phyloP scores from a whole-genome alignment of 2,113 vertebrate genomes.

The Lophochroa leadbeateri region DNA sequence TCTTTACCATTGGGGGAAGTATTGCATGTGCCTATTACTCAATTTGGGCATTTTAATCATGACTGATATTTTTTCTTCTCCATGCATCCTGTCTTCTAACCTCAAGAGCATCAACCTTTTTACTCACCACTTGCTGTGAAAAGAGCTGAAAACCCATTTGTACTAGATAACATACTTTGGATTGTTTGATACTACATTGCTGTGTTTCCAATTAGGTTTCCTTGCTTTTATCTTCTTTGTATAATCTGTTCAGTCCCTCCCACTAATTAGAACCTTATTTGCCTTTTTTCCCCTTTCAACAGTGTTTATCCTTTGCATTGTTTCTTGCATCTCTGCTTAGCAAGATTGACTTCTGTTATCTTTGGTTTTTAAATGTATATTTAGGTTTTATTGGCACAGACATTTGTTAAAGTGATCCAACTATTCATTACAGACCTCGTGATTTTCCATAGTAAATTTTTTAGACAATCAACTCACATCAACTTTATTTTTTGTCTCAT shows the following conservation, averaged over 20 bases:
- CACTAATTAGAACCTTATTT: slow-evolving; percentile 72
- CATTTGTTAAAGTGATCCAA: background rate
- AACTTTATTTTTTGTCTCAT: slow-evolving; percentile 25
- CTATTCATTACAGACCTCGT: slow-evolving; percentile 60
- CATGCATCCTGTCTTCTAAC: slow-evolving; percentile 1
- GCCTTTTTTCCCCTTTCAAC: slow-evolving; percentile 2
- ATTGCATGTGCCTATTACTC: background rate
- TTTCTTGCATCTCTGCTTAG: slow-evolving; percentile 42
- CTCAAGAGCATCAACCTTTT: slow-evolving; percentile 49
- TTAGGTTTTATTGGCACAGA: slow-evolving; percentile 64
- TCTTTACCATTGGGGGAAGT: background rate
- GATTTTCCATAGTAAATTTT: slow-evolving; percentile 71
- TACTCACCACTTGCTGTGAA: background rate
- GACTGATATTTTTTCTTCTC: background rate
- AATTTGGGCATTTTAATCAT: background rate
- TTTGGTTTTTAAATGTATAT: slow-evolving; percentile 64
- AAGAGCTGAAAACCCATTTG: background rate
- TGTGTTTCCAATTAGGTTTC: slow-evolving; percentile 70
- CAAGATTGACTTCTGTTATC: slow-evolving; percentile 65
- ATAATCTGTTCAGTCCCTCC: slow-evolving; percentile 61
- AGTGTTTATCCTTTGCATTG: slow-evolving; percentile 52
- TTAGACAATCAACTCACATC: slow-evolving; percentile 60
- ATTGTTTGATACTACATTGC: slow-evolving; percentile 12
- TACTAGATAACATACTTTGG: slow-evolving; percentile 38
- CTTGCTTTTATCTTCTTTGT: slow-evolving; percentile 59